phyloP scores from a whole-genome alignment of 2,888 invertebrate genomes.

The Cetonia aurata region DNA sequence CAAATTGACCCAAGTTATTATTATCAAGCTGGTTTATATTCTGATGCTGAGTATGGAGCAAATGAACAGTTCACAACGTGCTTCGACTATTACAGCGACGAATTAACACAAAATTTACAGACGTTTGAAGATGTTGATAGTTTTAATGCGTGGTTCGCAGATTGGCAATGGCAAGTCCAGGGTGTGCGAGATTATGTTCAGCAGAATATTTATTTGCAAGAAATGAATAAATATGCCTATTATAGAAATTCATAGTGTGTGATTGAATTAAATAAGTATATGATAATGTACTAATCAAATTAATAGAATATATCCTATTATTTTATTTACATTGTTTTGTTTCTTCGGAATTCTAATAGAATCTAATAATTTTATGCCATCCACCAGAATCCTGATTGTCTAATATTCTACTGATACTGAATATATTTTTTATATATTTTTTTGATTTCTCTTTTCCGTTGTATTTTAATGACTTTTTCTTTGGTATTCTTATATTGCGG shows the following conservation, averaged over 20 bases:
- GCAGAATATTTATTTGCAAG: slow-evolving; percentile 62
- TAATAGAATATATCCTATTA: not conserved
- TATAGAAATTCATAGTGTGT: slow-evolving; percentile 12
- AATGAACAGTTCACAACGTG: slow-evolving; percentile 52
- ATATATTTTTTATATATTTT: too few species aligned
- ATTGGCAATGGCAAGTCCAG: slow-evolving; percentile 62
- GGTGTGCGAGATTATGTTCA: slow-evolving; percentile 61
- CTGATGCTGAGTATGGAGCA: slow-evolving; percentile 37
- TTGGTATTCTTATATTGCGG: too few species aligned
- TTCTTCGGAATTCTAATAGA: too few species aligned
- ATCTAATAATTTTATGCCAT: too few species aligned
- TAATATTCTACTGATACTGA: too few species aligned
- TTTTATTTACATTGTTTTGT: too few species aligned
- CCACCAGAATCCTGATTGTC: too few species aligned
- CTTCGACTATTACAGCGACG: slow-evolving; percentile 58
- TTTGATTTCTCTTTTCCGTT: too few species aligned
- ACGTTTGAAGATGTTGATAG: slow-evolving; percentile 56
- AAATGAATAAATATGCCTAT: slow-evolving; percentile 58
- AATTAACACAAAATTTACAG: slow-evolving; percentile 57
- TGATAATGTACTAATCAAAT: not conserved
- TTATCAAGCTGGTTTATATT: slow-evolving; percentile 26
- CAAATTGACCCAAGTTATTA: slow-evolving; percentile 27
- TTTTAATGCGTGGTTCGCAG: slow-evolving; percentile 60
- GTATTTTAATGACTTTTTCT: too few species aligned
- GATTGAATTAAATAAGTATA: slow-evolving; percentile 1